Evolutionary conservation across 1,140 invertebrate species (phyloP).

Genomic region (Brachionus calyciflorus): DNA sequence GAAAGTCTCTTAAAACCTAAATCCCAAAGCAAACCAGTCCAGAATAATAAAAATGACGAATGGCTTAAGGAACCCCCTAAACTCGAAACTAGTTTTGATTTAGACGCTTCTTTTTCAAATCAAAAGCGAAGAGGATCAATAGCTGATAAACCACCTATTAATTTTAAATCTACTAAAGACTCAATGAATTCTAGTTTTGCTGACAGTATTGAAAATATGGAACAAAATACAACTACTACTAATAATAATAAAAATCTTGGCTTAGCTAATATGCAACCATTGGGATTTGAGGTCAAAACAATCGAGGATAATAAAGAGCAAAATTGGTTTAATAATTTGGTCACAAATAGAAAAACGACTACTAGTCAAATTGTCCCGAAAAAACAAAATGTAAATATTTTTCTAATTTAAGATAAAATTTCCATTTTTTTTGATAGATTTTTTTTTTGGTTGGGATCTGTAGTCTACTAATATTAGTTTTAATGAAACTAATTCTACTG

Average conservation of each 20-base stretch:
- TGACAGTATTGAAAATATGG: conserved; percentile 38
- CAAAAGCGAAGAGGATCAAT: not conserved
- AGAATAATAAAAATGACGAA: conserved; percentile 20
- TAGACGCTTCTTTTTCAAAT: not conserved
- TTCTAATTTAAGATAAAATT: too few species aligned
- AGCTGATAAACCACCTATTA: not conserved
- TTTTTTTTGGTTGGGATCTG: too few species aligned
- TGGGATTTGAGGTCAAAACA: conserved; percentile 4
- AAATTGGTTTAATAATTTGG: conserved; percentile 18
- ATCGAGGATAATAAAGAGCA: conserved; percentile 2
- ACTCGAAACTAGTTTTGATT: conserved; percentile 4
- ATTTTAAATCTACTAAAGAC: not conserved
- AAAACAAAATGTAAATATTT: not conserved
- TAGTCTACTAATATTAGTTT: not conserved
- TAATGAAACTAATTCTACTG: conserved; percentile 6
- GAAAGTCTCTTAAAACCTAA: conserved; percentile 11
- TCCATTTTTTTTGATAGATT: too few species aligned
- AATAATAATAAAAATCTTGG: not conserved
- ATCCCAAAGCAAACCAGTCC: not conserved
- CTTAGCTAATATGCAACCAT: not conserved
- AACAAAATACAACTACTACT: not conserved
- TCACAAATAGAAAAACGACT: conserved; percentile 8
- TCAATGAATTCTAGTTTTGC: conserved; percentile 47
- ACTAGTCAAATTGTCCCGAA: not conserved
- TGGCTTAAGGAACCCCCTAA: conserved; percentile 10